Evolutionary conservation across 1,140 invertebrate genomes (phyloP).

Genomic region (Drosophila murphyi): DNA sequence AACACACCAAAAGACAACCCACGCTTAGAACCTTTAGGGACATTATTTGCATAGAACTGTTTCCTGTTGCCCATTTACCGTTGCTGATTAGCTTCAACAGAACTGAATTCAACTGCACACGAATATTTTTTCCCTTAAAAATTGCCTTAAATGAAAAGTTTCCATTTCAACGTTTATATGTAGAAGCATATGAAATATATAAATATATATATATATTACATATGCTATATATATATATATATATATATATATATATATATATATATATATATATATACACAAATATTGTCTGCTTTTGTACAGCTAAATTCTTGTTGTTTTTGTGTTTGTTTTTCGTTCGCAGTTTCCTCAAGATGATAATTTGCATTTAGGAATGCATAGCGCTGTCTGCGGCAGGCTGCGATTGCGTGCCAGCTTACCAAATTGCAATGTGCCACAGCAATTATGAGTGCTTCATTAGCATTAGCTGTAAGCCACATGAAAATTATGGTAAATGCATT

Average conservation of each 20-base stretch:
- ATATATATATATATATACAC: too few species aligned
- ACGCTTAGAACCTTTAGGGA: not conserved
- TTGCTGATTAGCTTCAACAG: too few species aligned
- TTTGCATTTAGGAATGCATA: not conserved
- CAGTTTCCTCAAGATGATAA: not conserved
- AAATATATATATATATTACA: too few species aligned
- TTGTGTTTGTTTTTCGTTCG: not conserved
- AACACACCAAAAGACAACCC: not conserved
- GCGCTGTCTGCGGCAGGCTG: not conserved
- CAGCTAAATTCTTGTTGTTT: not conserved
- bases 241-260: too few species aligned
- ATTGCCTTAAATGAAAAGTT: too few species aligned
- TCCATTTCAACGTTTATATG: too few species aligned
- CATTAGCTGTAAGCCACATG: not conserved
- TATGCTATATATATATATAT: too few species aligned
- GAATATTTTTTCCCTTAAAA: too few species aligned
- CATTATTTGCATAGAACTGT: not conserved
- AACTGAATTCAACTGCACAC: too few species aligned
- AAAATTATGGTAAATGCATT: constrained; percentile 30
- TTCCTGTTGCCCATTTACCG: too few species aligned
- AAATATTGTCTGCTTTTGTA: not conserved
- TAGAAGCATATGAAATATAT: too few species aligned
- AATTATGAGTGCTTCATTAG: constrained; percentile 35
- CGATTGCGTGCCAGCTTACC: not conserved
- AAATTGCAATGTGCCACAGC: not conserved